Base-by-base conservation (phyloP, 2,113 vertebrate species). In the Apodemus sylvaticus region DNA sequence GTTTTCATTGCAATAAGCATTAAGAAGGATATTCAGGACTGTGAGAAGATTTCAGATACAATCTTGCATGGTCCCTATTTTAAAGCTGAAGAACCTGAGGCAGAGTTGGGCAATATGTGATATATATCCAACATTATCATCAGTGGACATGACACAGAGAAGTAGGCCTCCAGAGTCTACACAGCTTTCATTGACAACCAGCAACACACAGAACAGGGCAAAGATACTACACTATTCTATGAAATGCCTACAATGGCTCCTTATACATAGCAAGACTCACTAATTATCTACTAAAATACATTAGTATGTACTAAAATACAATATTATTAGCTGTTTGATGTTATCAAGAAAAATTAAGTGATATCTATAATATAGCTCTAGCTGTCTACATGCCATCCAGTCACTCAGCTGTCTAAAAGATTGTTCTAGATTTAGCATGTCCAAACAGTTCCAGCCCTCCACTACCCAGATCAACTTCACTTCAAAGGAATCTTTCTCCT, bases 41-140 rank as follows among this genome's bases (percentile, higher is more conserved):
- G 14, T 83, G 34, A 79, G 24, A 39, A 1, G 22, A 86, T 73
- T 48, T 90, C 53, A 19, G 24, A 29, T 83, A 39, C 36, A 13
- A 34, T 62, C 82, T 77, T 89, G 77, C 8, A 82, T 11, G 70
- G 34, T 2, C 3, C 55, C 22, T 64, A 62, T n/a, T 81, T 93
- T 91, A 42, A 96, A 94, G 8, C 51, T 26, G 42, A 91, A 70
- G 48, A 90, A 90, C 39, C 71, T 6, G n/a, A 93, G 66, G 64
- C 71, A 71, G 31, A 73, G 29, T 42, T 29, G 48, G 71, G 29
- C 13, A 39, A 60, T 48, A 19, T 34, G 29, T 45, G 45, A 51
- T 77, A 42, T 4, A 60, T 66, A 13, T 53, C 62, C 34, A n/a
- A 42, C 45, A 39, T 62, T 45, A 53, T 17, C 17, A 74, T 36